A percentile compares a stretch with the other conserved stretches of the same genome.
Evolutionary conservation across 64 coral and sea anemone species (phyloP).

Genomic region (Astreopora myriophthalma): DNA sequence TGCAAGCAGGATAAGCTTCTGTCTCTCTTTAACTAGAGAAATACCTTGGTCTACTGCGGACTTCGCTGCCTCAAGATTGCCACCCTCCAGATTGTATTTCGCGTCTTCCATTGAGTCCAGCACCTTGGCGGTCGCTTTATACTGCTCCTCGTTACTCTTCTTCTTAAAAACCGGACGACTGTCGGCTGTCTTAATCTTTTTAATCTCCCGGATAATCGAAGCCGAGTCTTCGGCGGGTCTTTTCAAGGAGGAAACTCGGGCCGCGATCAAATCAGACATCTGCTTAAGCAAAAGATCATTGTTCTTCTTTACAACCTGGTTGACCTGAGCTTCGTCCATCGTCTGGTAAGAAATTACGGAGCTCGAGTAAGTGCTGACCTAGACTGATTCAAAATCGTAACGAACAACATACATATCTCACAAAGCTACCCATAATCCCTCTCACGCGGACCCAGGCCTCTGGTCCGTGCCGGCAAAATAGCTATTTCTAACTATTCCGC

Average conservation of each 20-base stretch:
- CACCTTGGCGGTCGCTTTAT: slow-evolving; percentile 26
- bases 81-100: background rate
- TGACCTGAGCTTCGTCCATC: background rate
- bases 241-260: background rate
- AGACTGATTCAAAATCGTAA: too few species aligned
- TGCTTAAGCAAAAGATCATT: background rate
- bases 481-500: too few species aligned
- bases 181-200: background rate
- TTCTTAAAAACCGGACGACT: background rate
- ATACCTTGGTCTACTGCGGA: slow-evolving; percentile 30
- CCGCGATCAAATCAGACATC: slow-evolving; percentile 28
- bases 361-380: too few species aligned
- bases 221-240: background rate
- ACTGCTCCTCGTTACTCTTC: slow-evolving; percentile 41
- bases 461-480: too few species aligned
- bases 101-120: slow-evolving; percentile 18
- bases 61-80: background rate
- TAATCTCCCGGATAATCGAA: background rate
- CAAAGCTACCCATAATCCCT: too few species aligned
- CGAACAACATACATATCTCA: too few species aligned
- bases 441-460: too few species aligned
- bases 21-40: background rate
- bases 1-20: slow-evolving; percentile 30
- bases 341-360: too few species aligned
- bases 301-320: background rate